A percentile compares a stretch with the other conserved stretches of the same genome.
phyloP scores from a whole-genome alignment of 37 sponge, comb jelly and placozoan genomes.

The Geodia barretti region DNA sequence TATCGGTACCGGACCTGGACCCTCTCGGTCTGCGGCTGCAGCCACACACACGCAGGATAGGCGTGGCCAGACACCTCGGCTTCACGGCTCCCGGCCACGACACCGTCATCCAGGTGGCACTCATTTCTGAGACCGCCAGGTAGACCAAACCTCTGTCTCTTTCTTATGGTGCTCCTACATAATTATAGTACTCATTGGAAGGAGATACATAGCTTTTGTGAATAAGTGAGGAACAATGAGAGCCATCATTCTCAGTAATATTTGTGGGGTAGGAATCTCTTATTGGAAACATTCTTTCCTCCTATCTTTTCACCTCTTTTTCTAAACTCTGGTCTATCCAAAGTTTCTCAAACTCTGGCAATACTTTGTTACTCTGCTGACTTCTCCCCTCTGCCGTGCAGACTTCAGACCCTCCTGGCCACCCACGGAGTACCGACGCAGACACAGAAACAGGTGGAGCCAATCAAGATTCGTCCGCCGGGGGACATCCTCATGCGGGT shows the following conservation, averaged over 20 bases:
- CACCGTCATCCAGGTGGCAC: slow-evolving; percentile 83
- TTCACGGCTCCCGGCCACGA: slow-evolving; percentile 51
- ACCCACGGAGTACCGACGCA: slow-evolving; percentile 91
- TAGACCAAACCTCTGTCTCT: slow-evolving; percentile 8
- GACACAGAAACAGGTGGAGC: slow-evolving; percentile 88
- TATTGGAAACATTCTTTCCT: too few relatives aligned
- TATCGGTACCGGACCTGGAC: slow-evolving; percentile 67
- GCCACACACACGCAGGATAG: slow-evolving; percentile 9
- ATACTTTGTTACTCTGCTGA: too few relatives aligned
- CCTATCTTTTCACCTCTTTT: too few relatives aligned
- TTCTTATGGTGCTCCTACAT: background rate
- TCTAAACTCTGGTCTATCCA: too few relatives aligned
- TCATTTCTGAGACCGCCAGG: slow-evolving; percentile 77
- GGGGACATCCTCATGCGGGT: slow-evolving; percentile 57
- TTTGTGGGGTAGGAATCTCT: too few relatives aligned
- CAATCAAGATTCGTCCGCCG: slow-evolving; percentile 72
- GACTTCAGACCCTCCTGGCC: slow-evolving; percentile 85
- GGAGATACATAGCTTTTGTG: too few relatives aligned
- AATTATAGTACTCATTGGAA: too few relatives aligned
- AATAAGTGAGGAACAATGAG: too few relatives aligned
- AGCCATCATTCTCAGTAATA: too few relatives aligned
- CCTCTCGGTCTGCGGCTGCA: slow-evolving; percentile 71
- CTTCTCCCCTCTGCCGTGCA: slow-evolving; percentile 4
- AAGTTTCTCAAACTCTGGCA: too few relatives aligned
- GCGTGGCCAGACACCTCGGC: slow-evolving; percentile 36